Base-by-base conservation (phyloP, 2,888 invertebrate species). In the Amaurobius ferox region DNA sequence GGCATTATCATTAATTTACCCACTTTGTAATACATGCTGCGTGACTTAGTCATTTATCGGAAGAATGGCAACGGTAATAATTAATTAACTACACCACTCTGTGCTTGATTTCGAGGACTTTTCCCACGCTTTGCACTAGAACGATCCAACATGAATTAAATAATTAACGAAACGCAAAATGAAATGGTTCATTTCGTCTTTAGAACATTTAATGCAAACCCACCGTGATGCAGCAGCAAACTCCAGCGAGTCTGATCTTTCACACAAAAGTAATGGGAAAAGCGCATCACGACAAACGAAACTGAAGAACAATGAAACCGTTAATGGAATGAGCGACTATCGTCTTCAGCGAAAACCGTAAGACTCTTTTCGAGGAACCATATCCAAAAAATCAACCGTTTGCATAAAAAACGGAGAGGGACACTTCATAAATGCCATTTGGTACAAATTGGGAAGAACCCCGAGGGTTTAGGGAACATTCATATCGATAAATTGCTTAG, bases 401-500 rank as follows among this genome's bases (percentile, higher is more conserved):
- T 77, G 77, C 72, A 85, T 77, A 78, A 85, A 77, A 85, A 72
- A 71, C 16, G 40, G 13, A 48, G 19, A 80, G 32, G 68, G 61
- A 23, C 67, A 71, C 67, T 71, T 72, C 66, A 55, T 55, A 85
- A 48, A 70, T 55, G 71, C 48, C 77, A 77, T 85, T 85, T 85
- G 77, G 83, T 83, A 71, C 72, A 77, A 77, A 85, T 85, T 13
- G 74, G 64, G 72, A 32, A 35, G 19, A 29, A 48, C 83, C 77
- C 11, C 16, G 26, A 70, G 71, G 44, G 26, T 61, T 83, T 73
- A 81, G 71, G 72, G 66, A 71, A 26, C 30, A 76, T 61, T 72
- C 72, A 72, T 77, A 77, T 85, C 77, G 77, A 77, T 77, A 66
- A 77, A 77, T 85, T 44, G 77, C 62, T 77, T 28, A 26, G 83